These are phyloP conservation scores for Chiroxiphia lanceolata DNA, from an alignment of 2,797 vertebrate genomes.

Conservation along the genomic window DNA sequence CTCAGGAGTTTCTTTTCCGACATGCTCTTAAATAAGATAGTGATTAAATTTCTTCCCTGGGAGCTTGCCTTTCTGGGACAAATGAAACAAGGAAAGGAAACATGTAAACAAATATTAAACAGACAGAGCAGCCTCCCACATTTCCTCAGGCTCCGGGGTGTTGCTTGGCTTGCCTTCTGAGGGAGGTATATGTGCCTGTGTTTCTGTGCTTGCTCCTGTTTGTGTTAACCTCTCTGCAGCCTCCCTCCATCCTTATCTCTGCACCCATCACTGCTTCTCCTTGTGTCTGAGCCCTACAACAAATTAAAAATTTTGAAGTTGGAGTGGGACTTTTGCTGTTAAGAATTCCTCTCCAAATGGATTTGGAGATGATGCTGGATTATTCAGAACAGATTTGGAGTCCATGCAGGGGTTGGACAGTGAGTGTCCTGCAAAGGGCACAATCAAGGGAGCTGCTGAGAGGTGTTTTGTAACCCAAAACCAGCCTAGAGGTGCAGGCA, in stretches of 20 bases:
- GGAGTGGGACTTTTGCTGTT: not conserved
- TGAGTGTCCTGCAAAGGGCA: not conserved
- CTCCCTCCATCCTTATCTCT: not conserved
- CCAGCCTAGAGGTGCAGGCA: not conserved
- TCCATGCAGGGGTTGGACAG: not conserved
- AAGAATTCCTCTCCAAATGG: not conserved
- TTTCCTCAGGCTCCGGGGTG: constrained; percentile 3
- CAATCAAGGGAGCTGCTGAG: not conserved
- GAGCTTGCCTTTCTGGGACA: constrained; percentile 11
- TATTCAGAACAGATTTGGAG: not conserved
- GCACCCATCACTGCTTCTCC: not conserved
- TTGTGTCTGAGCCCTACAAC: not conserved
- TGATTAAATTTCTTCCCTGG: constrained; percentile 31
- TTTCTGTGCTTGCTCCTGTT: not conserved
- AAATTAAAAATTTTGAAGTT: not conserved
- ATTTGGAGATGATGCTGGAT: not conserved
- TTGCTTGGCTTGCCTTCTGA: not conserved
- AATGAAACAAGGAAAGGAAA: constrained; percentile 25
- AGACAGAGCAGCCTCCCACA: not conserved
- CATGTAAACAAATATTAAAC: constrained; percentile 34
- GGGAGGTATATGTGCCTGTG: not conserved
- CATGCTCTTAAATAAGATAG: not conserved
- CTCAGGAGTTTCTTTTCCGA: not conserved
- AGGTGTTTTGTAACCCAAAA: not conserved
- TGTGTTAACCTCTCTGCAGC: not conserved